These are phyloP conservation scores for Drosophila mettleri DNA, from an alignment of 2,888 invertebrate genomes.

Conservation along the genomic window DNA sequence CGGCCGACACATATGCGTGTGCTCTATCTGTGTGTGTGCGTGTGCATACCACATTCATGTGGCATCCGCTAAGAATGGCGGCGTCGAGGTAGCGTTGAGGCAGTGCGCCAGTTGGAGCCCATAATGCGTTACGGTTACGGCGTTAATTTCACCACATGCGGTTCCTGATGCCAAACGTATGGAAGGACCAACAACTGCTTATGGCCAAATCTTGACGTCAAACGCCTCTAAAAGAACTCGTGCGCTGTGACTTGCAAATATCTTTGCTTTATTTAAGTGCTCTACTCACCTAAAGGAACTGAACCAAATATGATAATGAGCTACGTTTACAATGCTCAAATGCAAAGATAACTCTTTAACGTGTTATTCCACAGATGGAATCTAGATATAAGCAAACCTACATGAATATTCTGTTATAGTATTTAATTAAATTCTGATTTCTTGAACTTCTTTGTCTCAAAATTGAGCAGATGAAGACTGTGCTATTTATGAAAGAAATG, in stretches of 20 bases:
- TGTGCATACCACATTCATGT: slow-evolving; percentile 33
- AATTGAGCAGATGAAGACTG: too few relatives aligned
- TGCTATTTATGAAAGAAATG: too few relatives aligned
- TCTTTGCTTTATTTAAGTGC: not conserved
- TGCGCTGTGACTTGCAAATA: not conserved
- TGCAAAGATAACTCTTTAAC: too few relatives aligned
- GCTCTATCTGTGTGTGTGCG: not conserved
- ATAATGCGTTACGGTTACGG: slow-evolving; percentile 57
- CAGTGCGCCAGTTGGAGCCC: slow-evolving; percentile 38
- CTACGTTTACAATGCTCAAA: too few relatives aligned
- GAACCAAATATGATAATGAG: not conserved
- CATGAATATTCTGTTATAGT: too few relatives aligned
- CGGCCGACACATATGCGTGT: not conserved
- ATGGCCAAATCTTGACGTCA: slow-evolving; percentile 39
- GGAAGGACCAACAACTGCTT: slow-evolving; percentile 18
- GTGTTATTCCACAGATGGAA: too few relatives aligned
- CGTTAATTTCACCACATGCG: slow-evolving; percentile 71
- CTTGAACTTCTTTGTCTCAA: too few relatives aligned
- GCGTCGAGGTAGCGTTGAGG: slow-evolving; percentile 4
- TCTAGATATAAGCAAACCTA: too few relatives aligned
- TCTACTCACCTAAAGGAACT: too few relatives aligned
- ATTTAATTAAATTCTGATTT: too few relatives aligned
- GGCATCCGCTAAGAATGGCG: slow-evolving; percentile 23
- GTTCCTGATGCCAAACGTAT: slow-evolving; percentile 33
- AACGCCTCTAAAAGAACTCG: not conserved